Conservation (phyloP, 2,113 vertebrate genomes). For the Hirundichthys speculiger region DNA sequence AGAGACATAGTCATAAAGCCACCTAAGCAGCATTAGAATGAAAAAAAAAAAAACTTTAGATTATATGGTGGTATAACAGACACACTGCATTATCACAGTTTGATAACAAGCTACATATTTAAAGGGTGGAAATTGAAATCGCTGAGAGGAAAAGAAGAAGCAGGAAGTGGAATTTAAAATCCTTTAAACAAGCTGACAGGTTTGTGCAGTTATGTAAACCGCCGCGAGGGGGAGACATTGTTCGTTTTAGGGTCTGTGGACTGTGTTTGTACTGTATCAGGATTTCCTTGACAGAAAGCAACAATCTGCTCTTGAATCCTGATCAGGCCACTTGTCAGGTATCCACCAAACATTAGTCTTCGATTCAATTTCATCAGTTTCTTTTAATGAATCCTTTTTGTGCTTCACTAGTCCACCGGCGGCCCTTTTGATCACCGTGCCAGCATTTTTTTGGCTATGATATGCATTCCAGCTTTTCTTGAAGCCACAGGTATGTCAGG, state of each 20-base stretch:
- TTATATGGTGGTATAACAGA: too few species aligned
- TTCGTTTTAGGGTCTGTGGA: too few species aligned
- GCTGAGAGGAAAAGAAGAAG: too few species aligned
- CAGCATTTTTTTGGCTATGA: background rate
- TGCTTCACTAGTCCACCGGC: background rate
- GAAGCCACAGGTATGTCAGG: background rate
- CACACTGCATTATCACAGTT: background rate
- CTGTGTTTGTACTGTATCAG: background rate
- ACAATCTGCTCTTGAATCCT: background rate
- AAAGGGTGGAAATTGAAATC: background rate
- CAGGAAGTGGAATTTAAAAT: too few species aligned
- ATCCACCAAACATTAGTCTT: background rate
- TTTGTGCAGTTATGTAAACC: slow-evolving; percentile 7
- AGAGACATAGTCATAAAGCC: too few species aligned
- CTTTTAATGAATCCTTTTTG: background rate
- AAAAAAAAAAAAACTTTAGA: too few species aligned
- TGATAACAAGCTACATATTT: background rate
- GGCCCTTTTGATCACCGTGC: too few species aligned
- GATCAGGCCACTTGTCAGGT: background rate
- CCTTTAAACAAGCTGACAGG: background rate
- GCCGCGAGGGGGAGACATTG: slow-evolving; percentile 9
- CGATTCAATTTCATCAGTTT: background rate
- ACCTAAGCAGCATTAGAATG: too few species aligned
- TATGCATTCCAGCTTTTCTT: slow-evolving; percentile 5
- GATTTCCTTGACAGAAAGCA: background rate